Conservation (phyloP, 2,888 invertebrate species). For the Scaptomyza reducta region DNA sequence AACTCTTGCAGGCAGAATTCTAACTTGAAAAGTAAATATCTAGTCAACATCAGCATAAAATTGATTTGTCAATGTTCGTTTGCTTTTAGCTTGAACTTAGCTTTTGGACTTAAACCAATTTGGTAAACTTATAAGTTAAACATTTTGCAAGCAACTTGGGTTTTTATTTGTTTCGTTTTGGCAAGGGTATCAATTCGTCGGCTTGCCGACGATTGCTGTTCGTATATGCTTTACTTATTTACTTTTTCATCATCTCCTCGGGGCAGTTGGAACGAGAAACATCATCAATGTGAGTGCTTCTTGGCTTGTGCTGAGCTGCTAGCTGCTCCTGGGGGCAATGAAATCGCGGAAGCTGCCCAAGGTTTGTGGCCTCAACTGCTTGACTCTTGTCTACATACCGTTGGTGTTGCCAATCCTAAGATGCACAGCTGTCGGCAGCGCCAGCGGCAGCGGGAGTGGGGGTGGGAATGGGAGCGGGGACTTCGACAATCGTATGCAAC, state of each 20-base stretch:
- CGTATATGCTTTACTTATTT: slow-evolving; percentile 1
- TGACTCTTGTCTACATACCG: slow-evolving; percentile 83
- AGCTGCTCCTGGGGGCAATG: slow-evolving; percentile 83
- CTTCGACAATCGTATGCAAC: slow-evolving; percentile 86
- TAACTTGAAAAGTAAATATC: not conserved
- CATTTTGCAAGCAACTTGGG: not conserved
- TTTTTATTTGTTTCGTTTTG: too few species aligned
- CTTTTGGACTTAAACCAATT: not conserved
- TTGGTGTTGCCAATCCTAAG: slow-evolving; percentile 82
- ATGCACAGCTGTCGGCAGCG: slow-evolving; percentile 72
- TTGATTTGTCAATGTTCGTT: not conserved
- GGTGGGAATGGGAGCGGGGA: slow-evolving; percentile 78
- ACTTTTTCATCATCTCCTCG: slow-evolving; percentile 3
- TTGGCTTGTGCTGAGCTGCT: slow-evolving; percentile 70
- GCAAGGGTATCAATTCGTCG: not conserved
- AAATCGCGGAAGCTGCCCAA: slow-evolving; percentile 84
- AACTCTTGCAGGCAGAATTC: not conserved
- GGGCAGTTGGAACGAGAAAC: slow-evolving; percentile 60
- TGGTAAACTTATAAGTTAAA: not conserved
- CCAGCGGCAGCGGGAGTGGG: slow-evolving; percentile 29
- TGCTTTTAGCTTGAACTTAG: not conserved
- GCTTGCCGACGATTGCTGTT: not conserved
- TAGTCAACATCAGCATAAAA: not conserved
- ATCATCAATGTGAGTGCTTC: slow-evolving; percentile 82
- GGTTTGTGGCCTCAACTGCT: slow-evolving; percentile 84